phyloP scores from a whole-genome alignment of 1,140 invertebrate genomes.

The Hydropsyche tenuis region DNA sequence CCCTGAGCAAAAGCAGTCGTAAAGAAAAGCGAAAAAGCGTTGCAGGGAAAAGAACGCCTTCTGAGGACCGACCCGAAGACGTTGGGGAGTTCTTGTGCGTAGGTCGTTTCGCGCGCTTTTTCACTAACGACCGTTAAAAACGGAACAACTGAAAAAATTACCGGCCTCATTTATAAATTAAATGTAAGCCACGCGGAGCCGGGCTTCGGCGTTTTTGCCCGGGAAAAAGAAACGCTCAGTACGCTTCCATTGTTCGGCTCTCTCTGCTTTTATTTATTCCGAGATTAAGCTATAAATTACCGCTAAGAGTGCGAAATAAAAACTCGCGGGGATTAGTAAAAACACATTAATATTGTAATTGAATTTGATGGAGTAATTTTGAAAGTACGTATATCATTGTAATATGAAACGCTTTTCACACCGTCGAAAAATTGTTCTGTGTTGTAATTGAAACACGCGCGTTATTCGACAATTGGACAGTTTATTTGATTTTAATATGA shows the following conservation, averaged over 20 bases:
- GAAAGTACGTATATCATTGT: no score
- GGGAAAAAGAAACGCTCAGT: neutral
- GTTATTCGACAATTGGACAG: no score
- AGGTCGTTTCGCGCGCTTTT: no score
- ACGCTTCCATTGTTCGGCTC: slow-evolving; percentile 6
- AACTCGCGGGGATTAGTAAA: neutral
- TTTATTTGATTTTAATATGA: no score
- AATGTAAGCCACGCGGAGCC: neutral
- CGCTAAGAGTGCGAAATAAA: slow-evolving; percentile 4
- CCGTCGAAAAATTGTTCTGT: no score
- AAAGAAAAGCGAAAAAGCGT: no score
- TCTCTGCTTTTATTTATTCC: slow-evolving; percentile 13
- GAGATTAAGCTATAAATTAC: slow-evolving; percentile 24
- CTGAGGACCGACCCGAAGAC: no score
- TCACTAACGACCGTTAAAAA: no score
- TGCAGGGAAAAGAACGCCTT: no score
- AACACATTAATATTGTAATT: neutral
- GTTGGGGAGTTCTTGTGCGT: no score
- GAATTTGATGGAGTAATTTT: neutral
- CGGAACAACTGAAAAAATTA: slow-evolving; percentile 4
- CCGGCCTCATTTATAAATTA: slow-evolving; percentile 10
- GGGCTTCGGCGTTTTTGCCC: no score
- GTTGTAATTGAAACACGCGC: no score
- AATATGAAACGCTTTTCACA: neutral
- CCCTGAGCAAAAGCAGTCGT: neutral